These are phyloP conservation scores for Orchesella cincta DNA, from an alignment of 1,140 invertebrate species.

Conservation along the genomic window DNA sequence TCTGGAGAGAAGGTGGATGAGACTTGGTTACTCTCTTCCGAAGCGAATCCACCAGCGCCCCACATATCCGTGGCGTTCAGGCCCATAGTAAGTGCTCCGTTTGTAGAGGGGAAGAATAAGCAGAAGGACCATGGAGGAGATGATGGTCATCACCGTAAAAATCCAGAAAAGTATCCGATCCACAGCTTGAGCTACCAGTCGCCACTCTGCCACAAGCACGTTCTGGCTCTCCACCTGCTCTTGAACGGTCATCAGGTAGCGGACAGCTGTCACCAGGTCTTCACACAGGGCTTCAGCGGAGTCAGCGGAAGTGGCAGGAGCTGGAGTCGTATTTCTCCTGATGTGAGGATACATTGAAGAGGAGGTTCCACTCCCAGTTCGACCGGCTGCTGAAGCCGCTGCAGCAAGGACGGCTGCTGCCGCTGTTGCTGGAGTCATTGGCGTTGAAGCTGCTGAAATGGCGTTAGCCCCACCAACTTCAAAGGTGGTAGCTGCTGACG, in stretches of 20 bases:
- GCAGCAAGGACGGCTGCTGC: neutral
- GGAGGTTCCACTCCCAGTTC: conserved; percentile 28
- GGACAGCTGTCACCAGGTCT: conserved; percentile 36
- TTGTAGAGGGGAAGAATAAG: conserved; percentile 59
- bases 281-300: conserved; percentile 25
- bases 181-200: conserved; percentile 61
- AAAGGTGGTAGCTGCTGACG: no score
- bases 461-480: neutral
- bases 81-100: conserved; percentile 44
- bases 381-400: conserved; percentile 1
- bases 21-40: neutral
- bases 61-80: neutral
- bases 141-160: conserved; percentile 60
- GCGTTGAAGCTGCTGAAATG: neutral
- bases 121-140: conserved; percentile 60
- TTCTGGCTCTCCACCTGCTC: conserved; percentile 45
- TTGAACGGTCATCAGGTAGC: conserved; percentile 34
- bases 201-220: conserved; percentile 60
- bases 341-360: neutral
- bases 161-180: conserved; percentile 65
- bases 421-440: neutral
- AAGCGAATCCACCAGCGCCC: neutral
- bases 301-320: conserved; percentile 9
- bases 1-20: neutral
- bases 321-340: neutral